Evolutionary conservation across 2,888 invertebrate species (phyloP), one percentile per base, ranked within the genome.

Genomic region (Cataglyphis altisquamis): DNA sequence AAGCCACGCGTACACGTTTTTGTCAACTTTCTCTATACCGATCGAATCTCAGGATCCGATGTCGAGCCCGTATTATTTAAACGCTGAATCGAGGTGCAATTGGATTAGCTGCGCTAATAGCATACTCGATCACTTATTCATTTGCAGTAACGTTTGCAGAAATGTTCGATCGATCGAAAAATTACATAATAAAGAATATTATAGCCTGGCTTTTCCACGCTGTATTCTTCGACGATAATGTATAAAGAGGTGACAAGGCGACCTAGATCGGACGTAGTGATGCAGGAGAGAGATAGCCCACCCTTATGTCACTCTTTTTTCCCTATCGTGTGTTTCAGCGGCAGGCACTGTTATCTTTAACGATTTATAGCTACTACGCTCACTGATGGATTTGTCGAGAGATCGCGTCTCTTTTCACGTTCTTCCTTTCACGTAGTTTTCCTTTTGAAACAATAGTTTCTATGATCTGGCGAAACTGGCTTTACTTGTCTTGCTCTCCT

Each of bases 311-410:
- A 77, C 6, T n/a, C 52, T 52, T 0, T 29, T 41, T 39, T 64
- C 32, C 18, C 88, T 86, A 84, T 89, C 84, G 75, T 83, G 62
- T 84, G 84, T 88, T 77, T 83, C 80, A 45, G 39, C 63, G 29
- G 62, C 86, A 75, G 84, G 64, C 86, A 83, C 85, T 86, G 86
- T 90, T 89, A 89, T 89, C 88, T 90, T 86, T 89, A 87, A 91
- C 87, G 90, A 90, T 91, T 90, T 90, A 88, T 86, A 86, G 86
- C 85, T 82, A 85, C 62, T 57, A 12, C 36, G 25, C 25, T 2
- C 39, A 48, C 25, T 45, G 81, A 77, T 63, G 63, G 29, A 25
- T 25, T 39, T 77, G 52, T 84, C 74, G 74, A 68, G 66, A n/a
- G 52, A 52, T 52, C n/a, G 52, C 62, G 36, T 64, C 55, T 64